Percentiles rank a stretch among this genome's conserved stretches.
These are phyloP conservation scores for Tinea semifulvella DNA, from an alignment of 2,888 invertebrate genomes.

Conservation along the genomic window DNA sequence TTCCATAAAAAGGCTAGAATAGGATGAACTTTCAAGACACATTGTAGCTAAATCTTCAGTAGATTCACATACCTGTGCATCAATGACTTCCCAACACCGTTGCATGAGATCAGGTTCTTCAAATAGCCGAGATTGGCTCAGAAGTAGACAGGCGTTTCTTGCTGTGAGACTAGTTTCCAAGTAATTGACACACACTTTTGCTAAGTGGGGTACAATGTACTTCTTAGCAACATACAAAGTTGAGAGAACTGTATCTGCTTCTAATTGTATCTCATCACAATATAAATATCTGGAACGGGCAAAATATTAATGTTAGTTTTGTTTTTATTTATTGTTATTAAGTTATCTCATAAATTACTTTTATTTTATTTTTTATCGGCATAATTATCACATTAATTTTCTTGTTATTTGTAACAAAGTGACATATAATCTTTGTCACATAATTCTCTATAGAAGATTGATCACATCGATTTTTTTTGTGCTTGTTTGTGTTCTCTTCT, in stretches of 20 bases:
- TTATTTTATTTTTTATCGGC: too few relatives aligned
- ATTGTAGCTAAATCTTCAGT: slow-evolving; percentile 57
- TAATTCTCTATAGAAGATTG: too few relatives aligned
- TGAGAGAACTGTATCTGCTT: slow-evolving; percentile 93
- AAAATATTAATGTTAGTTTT: too few relatives aligned
- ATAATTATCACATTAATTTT: too few relatives aligned
- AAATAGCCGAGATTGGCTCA: slow-evolving; percentile 94
- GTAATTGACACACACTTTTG: slow-evolving; percentile 93
- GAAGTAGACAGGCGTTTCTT: slow-evolving; percentile 93
- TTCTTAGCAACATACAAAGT: slow-evolving; percentile 97
- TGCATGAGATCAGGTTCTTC: slow-evolving; percentile 98
- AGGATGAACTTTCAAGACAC: slow-evolving; percentile 48
- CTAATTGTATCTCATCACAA: slow-evolving; percentile 95
- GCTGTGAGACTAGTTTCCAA: slow-evolving; percentile 95
- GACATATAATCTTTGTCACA: too few relatives aligned
- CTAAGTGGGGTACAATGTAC: slow-evolving; percentile 94
- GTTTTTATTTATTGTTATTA: too few relatives aligned
- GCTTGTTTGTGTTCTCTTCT: too few relatives aligned
- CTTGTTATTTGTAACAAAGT: too few relatives aligned
- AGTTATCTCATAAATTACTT: too few relatives aligned
- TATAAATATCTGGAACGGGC: slow-evolving; percentile 88
- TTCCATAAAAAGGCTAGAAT: slow-evolving; percentile 52
- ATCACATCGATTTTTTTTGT: too few relatives aligned
- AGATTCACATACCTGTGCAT: slow-evolving; percentile 85
- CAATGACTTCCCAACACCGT: slow-evolving; percentile 97